Conservation (phyloP, 37 sponge, comb jelly and placozoan genomes). For the Halisarca cf. caerulea region DNA sequence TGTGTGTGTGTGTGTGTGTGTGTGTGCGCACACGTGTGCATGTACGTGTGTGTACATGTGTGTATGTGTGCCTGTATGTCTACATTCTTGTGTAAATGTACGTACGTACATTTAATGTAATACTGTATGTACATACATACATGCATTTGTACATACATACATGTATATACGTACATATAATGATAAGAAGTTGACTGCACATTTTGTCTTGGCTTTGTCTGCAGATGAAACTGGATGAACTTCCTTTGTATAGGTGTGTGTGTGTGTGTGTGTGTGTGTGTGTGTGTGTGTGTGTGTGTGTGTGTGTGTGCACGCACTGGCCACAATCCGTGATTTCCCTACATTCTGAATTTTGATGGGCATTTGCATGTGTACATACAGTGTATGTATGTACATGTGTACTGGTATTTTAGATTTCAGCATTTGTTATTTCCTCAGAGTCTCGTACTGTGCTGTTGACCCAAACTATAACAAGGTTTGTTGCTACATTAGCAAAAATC, state of each 20-base stretch:
- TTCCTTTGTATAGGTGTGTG: constrained; percentile 68
- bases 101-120: no score
- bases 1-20: constrained; percentile 29
- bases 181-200: no score
- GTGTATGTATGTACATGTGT: constrained; percentile 10
- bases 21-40: constrained; percentile 11
- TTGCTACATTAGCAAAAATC: constrained; percentile 81
- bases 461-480: constrained; percentile 78
- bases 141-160: no score
- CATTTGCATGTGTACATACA: not conserved
- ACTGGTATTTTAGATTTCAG: not conserved
- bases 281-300: constrained; percentile 24
- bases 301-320: constrained; percentile 14
- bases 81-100: no score
- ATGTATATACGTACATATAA: no score
- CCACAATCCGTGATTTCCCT: not conserved
- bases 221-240: constrained; percentile 64
- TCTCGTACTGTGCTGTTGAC: constrained; percentile 93
- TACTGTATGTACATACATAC: no score
- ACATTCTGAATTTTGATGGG: no score
- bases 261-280: constrained; percentile 19
- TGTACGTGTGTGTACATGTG: no score
- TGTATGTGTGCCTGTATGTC: no score
- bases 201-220: no score
- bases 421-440: constrained; percentile 63